phyloP scores from a whole-genome alignment of 1,140 invertebrate genomes.

The Euglossa dilemma region DNA sequence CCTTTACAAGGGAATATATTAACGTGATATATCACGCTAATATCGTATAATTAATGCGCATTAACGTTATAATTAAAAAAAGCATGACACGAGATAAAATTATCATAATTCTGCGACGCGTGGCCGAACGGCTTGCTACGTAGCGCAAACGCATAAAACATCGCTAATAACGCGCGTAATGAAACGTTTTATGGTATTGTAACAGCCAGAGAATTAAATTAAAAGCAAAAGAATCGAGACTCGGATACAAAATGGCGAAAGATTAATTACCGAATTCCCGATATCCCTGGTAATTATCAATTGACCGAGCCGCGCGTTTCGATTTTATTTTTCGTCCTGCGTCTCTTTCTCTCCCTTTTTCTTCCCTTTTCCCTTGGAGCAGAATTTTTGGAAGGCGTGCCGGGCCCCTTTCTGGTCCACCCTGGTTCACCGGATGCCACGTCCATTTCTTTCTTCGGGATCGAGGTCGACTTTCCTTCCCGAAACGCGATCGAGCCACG shows the following conservation, averaged over 20 bases:
- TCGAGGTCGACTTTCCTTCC: conserved; percentile 67
- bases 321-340: conserved; percentile 13
- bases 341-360: not conserved
- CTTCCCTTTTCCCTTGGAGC: not conserved
- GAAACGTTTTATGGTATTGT: not conserved
- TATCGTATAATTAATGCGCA: too few relatives aligned
- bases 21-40: too few relatives aligned
- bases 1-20: too few relatives aligned
- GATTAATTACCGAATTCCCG: conserved; percentile 44
- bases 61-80: too few relatives aligned
- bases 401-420: conserved; percentile 12
- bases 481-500: conserved; percentile 55
- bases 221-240: not conserved
- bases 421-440: too few relatives aligned
- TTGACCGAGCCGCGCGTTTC: conserved; percentile 17
- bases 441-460: conserved; percentile 38
- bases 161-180: not conserved
- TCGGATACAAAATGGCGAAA: conserved; percentile 29
- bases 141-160: too few relatives aligned
- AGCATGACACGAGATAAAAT: not conserved
- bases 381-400: conserved; percentile 56
- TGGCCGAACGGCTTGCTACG: not conserved
- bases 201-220: not conserved
- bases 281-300: conserved; percentile 40
- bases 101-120: not conserved